Percentiles rank a stretch among this genome's conserved stretches.
phyloP scores from a whole-genome alignment of 2,888 invertebrate genomes.

The Phortica magna region DNA sequence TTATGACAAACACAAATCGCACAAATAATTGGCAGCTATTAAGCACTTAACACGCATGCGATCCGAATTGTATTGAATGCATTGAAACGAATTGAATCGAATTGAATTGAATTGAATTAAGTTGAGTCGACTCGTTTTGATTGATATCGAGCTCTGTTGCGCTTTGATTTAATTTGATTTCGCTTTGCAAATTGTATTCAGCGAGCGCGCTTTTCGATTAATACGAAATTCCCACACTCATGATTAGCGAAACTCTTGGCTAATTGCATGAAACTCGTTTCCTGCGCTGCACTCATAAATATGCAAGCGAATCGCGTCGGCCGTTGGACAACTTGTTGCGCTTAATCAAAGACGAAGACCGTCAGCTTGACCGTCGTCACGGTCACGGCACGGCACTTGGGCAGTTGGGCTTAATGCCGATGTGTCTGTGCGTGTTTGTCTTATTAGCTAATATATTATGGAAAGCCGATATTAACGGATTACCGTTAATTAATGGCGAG shows the following conservation, averaged over 20 bases:
- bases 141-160: background rate
- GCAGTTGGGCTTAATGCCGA: background rate
- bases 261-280: background rate
- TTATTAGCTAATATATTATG: background rate
- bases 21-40: conserved; percentile 32
- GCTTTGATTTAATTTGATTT: conserved; percentile 1
- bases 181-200: background rate
- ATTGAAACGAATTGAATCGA: background rate
- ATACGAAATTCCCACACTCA: conserved; percentile 22
- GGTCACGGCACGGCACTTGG: background rate
- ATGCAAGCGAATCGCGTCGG: background rate
- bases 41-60: conserved; percentile 27
- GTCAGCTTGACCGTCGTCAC: background rate
- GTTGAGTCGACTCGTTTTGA: background rate
- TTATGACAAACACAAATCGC: conserved; percentile 26
- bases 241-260: background rate
- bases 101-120: background rate
- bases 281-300: background rate
- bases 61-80: background rate
- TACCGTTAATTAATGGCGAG: conserved; percentile 21
- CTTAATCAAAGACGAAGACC: background rate
- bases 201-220: conserved; percentile 6
- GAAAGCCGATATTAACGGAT: conserved; percentile 3
- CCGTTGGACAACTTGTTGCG: background rate
- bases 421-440: background rate